Percentiles rank a stretch among this genome's conserved stretches.
Evolutionary conservation across 2,797 vertebrate genomes (phyloP).

Genomic region (Lycodopsis pacificus): DNA sequence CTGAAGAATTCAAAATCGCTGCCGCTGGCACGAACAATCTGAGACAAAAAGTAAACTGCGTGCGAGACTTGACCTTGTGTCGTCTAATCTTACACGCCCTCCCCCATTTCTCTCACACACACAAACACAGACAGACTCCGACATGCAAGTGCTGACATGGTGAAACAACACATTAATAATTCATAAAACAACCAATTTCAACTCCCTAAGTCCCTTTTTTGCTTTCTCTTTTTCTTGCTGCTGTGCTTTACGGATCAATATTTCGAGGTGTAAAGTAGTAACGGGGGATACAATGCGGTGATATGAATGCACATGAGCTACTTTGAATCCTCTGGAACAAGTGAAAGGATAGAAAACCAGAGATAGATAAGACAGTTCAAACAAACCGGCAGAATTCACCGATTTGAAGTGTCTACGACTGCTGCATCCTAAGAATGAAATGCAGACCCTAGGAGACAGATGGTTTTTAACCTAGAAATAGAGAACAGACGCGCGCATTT

Average conservation of each 20-base stretch:
- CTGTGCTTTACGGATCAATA: slow-evolving; percentile 50
- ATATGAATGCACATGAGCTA: background rate
- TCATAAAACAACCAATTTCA: slow-evolving; percentile 69
- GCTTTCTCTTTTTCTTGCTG: slow-evolving; percentile 39
- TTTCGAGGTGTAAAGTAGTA: slow-evolving; percentile 38
- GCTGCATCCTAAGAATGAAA: slow-evolving; percentile 20
- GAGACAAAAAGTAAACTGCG: background rate
- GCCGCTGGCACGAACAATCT: background rate
- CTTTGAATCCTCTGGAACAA: slow-evolving; percentile 6
- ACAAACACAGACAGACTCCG: slow-evolving; percentile 33
- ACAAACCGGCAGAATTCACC: slow-evolving; percentile 1
- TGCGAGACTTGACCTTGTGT: slow-evolving; percentile 26
- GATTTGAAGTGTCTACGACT: slow-evolving; percentile 9
- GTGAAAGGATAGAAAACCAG: background rate
- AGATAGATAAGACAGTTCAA: background rate
- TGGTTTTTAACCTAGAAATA: slow-evolving; percentile 62
- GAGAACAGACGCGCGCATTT: slow-evolving; percentile 53
- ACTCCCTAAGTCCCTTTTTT: slow-evolving; percentile 48
- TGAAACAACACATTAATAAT: slow-evolving; percentile 78
- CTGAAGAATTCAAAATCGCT: background rate
- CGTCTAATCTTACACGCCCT: slow-evolving; percentile 25
- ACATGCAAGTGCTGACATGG: slow-evolving; percentile 70
- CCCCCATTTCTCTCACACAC: slow-evolving; percentile 28
- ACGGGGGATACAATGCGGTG: background rate
- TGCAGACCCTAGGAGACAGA: slow-evolving; percentile 29